Percentiles rank a stretch among this genome's conserved stretches.
These are phyloP conservation scores for Mantis religiosa DNA, from an alignment of 2,888 invertebrate species.

Conservation along the genomic window DNA sequence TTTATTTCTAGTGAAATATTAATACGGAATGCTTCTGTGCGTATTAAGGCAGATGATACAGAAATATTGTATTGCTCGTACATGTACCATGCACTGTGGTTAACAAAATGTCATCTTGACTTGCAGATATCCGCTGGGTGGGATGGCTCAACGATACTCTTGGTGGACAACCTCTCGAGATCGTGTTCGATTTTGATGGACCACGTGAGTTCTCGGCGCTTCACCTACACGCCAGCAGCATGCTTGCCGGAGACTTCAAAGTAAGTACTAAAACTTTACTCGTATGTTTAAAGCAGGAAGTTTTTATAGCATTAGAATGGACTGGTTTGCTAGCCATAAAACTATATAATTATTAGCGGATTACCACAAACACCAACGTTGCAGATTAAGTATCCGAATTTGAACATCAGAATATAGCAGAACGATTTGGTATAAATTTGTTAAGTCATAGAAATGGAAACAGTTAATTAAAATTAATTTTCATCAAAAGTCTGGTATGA, in stretches of 20 bases:
- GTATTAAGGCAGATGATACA: no score
- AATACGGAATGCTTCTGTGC: no score
- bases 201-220: constrained; percentile 69
- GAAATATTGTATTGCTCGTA: no score
- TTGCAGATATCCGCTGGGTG: constrained; percentile 61
- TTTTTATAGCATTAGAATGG: not conserved
- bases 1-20: no score
- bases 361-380: no score
- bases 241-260: constrained; percentile 75
- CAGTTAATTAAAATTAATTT: no score
- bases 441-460: no score
- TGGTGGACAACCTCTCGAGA: constrained; percentile 58
- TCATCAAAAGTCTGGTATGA: no score
- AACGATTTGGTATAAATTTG: no score
- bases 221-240: constrained; percentile 73
- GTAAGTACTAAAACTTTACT: constrained; percentile 44
- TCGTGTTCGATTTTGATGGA: constrained; percentile 77
- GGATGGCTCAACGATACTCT: constrained; percentile 75
- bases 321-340: not conserved
- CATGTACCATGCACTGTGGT: no score
- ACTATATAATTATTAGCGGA: not conserved
- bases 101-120: not conserved
- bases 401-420: no score
- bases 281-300: not conserved
- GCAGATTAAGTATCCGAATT: no score